These are phyloP conservation scores for Sebastes ruberrimus DNA, from an alignment of 2,797 vertebrate genomes.

Conservation along the genomic window DNA sequence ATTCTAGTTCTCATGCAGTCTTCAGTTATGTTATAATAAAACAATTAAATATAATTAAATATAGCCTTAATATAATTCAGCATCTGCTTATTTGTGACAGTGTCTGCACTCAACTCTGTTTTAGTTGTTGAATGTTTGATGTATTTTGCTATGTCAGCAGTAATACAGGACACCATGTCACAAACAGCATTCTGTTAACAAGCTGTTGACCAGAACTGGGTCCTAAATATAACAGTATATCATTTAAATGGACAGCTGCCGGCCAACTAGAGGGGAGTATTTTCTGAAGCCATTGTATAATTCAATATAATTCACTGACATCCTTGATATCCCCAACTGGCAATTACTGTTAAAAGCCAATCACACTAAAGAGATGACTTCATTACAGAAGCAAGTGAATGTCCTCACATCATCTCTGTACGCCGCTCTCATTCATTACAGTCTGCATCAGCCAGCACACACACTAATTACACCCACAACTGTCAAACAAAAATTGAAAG, in stretches of 20 bases:
- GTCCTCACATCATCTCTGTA: not conserved
- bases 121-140: not conserved
- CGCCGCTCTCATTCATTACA: not conserved
- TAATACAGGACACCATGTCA: no score
- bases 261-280: not conserved
- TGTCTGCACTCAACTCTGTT: not conserved
- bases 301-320: not conserved
- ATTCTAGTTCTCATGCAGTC: no score
- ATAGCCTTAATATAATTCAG: not conserved
- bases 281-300: not conserved
- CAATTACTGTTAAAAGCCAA: not conserved
- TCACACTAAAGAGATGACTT: slow-evolving; percentile 10
- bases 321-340: not conserved
- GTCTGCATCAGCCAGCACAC: not conserved
- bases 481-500: slow-evolving; percentile 6
- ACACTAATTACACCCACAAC: not conserved
- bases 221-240: not conserved
- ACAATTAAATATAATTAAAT: no score
- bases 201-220: not conserved
- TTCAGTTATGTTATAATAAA: not conserved
- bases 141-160: no score
- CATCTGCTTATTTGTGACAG: not conserved
- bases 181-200: no score
- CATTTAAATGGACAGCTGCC: not conserved
- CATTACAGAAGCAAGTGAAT: not conserved